Evolutionary conservation across 2,113 vertebrate species (phyloP).

Genomic region (Taxidea taxus): DNA sequence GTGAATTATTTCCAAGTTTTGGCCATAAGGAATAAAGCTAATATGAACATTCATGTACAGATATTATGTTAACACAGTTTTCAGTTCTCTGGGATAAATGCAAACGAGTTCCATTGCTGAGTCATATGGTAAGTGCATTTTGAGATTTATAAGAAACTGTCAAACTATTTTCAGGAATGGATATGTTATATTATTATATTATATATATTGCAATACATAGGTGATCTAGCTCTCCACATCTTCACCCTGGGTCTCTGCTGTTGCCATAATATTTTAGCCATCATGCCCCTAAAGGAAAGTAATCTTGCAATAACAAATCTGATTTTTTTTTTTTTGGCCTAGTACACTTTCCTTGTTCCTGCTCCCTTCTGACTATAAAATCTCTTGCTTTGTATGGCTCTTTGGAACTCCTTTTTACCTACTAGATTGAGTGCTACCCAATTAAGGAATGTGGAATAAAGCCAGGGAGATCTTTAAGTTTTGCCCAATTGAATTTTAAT

Average conservation of each 20-base stretch:
- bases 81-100: neutral
- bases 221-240: neutral
- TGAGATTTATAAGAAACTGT: neutral
- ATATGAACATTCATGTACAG: neutral
- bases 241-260: neutral
- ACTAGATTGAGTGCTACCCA: neutral
- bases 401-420: neutral
- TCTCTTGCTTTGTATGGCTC: neutral
- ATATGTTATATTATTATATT: neutral
- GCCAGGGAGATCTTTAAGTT: neutral
- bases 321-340: neutral
- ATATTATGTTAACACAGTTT: neutral
- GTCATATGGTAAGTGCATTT: neutral
- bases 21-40: neutral
- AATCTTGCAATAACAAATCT: neutral
- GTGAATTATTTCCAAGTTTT: neutral
- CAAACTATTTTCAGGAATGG: neutral
- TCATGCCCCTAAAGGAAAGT: neutral
- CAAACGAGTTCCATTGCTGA: neutral
- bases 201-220: neutral
- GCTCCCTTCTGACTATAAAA: neutral
- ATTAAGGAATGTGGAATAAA: neutral
- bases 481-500: neutral
- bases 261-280: neutral
- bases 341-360: neutral